Evolutionary conservation across 2,888 invertebrate species (phyloP), one percentile per base, ranked within the genome.

Genomic region (Lasioglossum leucozonium): DNA sequence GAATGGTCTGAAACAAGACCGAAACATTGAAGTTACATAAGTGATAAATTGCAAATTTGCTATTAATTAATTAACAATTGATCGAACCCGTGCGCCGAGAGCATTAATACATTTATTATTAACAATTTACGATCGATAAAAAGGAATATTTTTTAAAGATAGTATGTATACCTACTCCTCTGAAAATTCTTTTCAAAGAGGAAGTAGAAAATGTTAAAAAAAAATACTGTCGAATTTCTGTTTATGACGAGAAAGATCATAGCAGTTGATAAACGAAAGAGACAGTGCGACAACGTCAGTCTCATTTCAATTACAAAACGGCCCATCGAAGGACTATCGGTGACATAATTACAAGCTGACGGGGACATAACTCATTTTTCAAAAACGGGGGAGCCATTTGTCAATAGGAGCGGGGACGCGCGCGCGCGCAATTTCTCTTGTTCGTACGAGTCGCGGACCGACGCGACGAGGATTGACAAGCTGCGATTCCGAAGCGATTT

Each of bases 381-480:
- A 82, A 84, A 89, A 84, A 74, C 72, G 78, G 69, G 30, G 44
- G 51, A 44, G 76, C 79, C 84, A 86, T 89, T 86, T 82, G 85
- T 90, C 87, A 89, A 78, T 47, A 34, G 34, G 3, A 34, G 34
- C 34, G n/a, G n/a, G n/a, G n/a, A 82, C 74, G 75, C 80, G 69
- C 51, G 8, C 80, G 73, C 77, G 76, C 82, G 78, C 85, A 83
- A 89, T 87, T 81, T 86, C 86, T 88, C 86, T 74, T 78, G 76
- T 73, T 78, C 88, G 85, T 58, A 79, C 75, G 55, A 76, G 72
- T 77, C 18, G 90, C 67, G 81, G 85, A 75, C 78, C 83, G 90
- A 84, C 84, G 88, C 83, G 90, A 84, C 84, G 88, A 91, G 91
- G 90, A 90, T 90, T 90, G 90, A 91, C 90, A 90, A 87, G 86